Percentiles rank a stretch among this genome's conserved stretches.
phyloP scores from a whole-genome alignment of 2,113 vertebrate genomes.

The Prionailurus viverrinus region DNA sequence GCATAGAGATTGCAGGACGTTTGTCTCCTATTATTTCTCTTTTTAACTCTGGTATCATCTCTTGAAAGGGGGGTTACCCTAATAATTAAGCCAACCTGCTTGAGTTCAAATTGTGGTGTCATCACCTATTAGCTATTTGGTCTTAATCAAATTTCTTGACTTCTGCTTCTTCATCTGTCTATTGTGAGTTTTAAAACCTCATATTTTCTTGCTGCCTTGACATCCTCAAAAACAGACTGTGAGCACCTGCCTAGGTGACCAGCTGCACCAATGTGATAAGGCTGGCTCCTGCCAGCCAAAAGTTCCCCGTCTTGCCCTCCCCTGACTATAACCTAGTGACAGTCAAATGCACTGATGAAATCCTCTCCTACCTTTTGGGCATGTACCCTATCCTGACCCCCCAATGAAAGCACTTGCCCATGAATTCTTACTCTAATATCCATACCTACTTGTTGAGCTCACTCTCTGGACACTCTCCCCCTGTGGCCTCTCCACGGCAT shows the following conservation, averaged over 20 bases:
- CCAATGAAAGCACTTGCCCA: not conserved
- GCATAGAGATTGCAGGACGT: not conserved
- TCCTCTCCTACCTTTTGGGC: not conserved
- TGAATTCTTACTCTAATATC: not conserved
- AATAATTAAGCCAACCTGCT: not conserved
- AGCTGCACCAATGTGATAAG: not conserved
- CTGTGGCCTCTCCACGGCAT: not conserved
- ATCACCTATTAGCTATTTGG: not conserved
- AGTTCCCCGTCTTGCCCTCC: not conserved
- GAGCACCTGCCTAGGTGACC: not conserved
- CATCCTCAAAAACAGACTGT: not conserved
- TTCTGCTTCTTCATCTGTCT: not conserved
- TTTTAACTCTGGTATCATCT: not conserved
- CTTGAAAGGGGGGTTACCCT: constrained; percentile 2
- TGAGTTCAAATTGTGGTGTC: not conserved
- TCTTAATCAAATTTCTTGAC: not conserved
- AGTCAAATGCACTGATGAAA: not conserved
- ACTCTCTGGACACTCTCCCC: not conserved
- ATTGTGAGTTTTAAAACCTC: not conserved
- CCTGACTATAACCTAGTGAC: not conserved
- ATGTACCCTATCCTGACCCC: not conserved
- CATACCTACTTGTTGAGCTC: not conserved
- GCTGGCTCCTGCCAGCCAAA: not conserved
- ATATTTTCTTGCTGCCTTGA: not conserved
- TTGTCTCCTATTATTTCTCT: constrained; percentile 18